Evolutionary conservation across 2,888 invertebrate species (phyloP).

Genomic region (Pyrgus malvae): DNA sequence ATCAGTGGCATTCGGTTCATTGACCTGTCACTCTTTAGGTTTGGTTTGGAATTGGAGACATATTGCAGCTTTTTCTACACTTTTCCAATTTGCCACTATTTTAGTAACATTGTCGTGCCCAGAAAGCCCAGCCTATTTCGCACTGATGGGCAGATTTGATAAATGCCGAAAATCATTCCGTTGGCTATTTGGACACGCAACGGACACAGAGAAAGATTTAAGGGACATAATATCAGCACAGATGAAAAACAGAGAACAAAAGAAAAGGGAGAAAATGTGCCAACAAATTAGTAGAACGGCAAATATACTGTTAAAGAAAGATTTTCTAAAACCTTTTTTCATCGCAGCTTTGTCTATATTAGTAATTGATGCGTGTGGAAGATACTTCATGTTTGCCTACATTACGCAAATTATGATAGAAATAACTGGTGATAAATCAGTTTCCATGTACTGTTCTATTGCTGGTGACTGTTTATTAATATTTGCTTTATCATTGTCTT

Average conservation of each 20-base stretch:
- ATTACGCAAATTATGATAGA: conserved; percentile 45
- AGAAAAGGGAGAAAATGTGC: neutral
- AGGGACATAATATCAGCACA: conserved; percentile 38
- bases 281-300: conserved; percentile 13
- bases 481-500: conserved; percentile 40
- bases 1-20: conserved; percentile 37
- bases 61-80: conserved; percentile 35
- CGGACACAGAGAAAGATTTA: conserved; percentile 40
- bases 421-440: conserved; percentile 39
- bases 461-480: conserved; percentile 42
- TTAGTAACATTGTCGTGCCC: conserved; percentile 44
- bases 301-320: conserved; percentile 37
- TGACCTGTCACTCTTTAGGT: conserved; percentile 45
- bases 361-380: conserved; percentile 44
- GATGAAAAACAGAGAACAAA: conserved; percentile 19
- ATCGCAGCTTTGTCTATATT: conserved; percentile 42
- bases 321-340: conserved; percentile 43
- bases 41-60: conserved; percentile 46
- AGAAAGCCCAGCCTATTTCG: conserved; percentile 50
- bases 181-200: conserved; percentile 44
- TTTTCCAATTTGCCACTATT: conserved; percentile 32
- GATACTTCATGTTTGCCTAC: conserved; percentile 45
- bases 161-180: conserved; percentile 43
- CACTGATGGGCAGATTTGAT: conserved; percentile 44
- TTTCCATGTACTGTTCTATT: conserved; percentile 44